A percentile compares a stretch with the other conserved stretches of the same genome.
phyloP scores from a whole-genome alignment of 2,888 invertebrate genomes.

The Agriopis leucophaearia region DNA sequence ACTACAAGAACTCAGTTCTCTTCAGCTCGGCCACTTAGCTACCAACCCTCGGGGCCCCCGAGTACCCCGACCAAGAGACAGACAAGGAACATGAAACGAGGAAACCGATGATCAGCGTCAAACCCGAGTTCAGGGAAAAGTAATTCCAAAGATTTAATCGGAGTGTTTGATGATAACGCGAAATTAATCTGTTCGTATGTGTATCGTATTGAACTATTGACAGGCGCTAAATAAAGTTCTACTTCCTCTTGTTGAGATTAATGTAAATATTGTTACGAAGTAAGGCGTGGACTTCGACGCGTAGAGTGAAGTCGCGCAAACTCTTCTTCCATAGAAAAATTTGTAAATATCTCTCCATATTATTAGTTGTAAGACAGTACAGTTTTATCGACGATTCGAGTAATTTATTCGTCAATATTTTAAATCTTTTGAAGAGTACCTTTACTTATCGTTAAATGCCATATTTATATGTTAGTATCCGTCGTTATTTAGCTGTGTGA shows the following conservation, averaged over 20 bases:
- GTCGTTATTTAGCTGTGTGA: conserved; percentile 70
- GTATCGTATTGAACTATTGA: conserved; percentile 63
- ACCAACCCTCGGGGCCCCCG: conserved; percentile 71
- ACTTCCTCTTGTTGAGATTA: conserved; percentile 72
- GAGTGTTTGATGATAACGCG: conserved; percentile 39
- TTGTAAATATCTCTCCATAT: conserved; percentile 83
- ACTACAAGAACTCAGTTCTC: conserved; percentile 96
- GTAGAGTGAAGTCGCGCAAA: conserved; percentile 69
- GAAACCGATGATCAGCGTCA: conserved; percentile 85
- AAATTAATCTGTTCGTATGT: conserved; percentile 58
- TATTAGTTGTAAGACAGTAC: conserved; percentile 71
- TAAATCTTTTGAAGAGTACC: conserved; percentile 82
- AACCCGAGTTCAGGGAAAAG: conserved; percentile 84
- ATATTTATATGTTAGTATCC: conserved; percentile 83
- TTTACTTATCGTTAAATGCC: conserved; percentile 83
- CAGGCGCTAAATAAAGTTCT: conserved; percentile 72
- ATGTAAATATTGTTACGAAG: conserved; percentile 83
- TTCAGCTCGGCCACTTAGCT: conserved; percentile 95
- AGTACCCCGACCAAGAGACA: conserved; percentile 75
- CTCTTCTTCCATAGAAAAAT: conserved; percentile 86
- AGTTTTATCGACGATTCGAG: conserved; percentile 79
- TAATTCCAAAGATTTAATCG: conserved; percentile 59
- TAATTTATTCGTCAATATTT: conserved; percentile 83
- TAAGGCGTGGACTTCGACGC: conserved; percentile 69
- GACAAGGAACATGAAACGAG: conserved; percentile 75